A percentile compares a stretch with the other conserved stretches of the same genome.
Evolutionary conservation across 2,797 vertebrate genomes (phyloP).

Genomic region (Enteromius radiatus): DNA sequence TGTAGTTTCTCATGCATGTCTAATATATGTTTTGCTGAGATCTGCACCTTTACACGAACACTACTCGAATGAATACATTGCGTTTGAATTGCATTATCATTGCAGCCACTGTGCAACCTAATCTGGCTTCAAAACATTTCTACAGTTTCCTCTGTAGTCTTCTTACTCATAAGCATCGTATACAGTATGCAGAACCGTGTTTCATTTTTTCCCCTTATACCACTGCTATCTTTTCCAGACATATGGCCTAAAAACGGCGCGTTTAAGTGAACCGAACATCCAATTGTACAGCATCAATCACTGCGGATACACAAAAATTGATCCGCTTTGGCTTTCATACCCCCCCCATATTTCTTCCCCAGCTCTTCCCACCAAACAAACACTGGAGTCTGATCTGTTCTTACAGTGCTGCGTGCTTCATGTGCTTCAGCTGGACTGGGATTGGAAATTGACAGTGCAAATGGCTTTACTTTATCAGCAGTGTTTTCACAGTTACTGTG

Average conservation of each 20-base stretch:
- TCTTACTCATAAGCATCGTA: neutral
- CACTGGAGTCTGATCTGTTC: neutral
- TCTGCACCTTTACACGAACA: neutral
- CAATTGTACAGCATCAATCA: slow-evolving; percentile 15
- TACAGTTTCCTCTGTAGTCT: neutral
- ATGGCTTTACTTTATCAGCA: neutral
- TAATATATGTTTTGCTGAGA: neutral
- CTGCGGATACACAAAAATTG: neutral
- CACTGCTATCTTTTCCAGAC: slow-evolving; percentile 16
- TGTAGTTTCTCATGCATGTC: neutral
- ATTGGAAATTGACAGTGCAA: neutral
- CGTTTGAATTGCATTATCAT: neutral
- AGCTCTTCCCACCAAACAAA: neutral
- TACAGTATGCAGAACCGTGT: neutral
- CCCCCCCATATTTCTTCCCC: neutral
- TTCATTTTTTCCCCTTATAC: neutral
- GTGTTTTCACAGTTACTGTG: slow-evolving; percentile 29
- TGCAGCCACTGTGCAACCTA: neutral
- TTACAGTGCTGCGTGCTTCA: neutral
- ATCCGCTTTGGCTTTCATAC: neutral
- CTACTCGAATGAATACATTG: neutral
- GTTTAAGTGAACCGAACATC: neutral
- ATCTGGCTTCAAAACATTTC: neutral
- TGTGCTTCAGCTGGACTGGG: neutral
- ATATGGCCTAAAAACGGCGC: neutral